Percentiles rank a stretch among this genome's conserved stretches.
phyloP scores from a whole-genome alignment of 2,888 invertebrate species.

The Tribolium freemani region DNA sequence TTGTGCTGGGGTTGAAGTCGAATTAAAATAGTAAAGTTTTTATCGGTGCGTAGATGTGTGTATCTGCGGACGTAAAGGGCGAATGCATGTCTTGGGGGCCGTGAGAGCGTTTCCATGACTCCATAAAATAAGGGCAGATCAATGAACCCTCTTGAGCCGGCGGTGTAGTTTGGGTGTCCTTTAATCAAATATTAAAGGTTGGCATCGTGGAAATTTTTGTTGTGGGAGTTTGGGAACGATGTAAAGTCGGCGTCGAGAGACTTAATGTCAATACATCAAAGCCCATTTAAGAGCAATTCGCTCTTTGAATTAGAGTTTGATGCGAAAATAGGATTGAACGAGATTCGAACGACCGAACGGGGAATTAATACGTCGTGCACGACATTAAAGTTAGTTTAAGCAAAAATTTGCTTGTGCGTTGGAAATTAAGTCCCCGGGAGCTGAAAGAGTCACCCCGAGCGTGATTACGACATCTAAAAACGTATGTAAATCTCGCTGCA shows the following conservation, averaged over 20 bases:
- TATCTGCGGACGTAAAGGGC: not conserved
- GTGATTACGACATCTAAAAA: slow-evolving; percentile 47
- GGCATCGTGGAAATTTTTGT: slow-evolving; percentile 9
- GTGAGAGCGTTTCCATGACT: slow-evolving; percentile 24
- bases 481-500: slow-evolving; percentile 49
- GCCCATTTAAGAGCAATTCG: slow-evolving; percentile 5
- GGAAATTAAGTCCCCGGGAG: slow-evolving; percentile 36
- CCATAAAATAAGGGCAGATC: slow-evolving; percentile 26
- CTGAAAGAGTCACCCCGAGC: slow-evolving; percentile 39
- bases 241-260: not conserved
- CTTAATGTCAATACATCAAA: slow-evolving; percentile 11
- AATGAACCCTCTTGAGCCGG: slow-evolving; percentile 15
- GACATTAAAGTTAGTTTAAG: not conserved
- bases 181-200: slow-evolving; percentile 26
- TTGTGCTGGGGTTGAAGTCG: not conserved
- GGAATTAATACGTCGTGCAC: not conserved
- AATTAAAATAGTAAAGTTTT: slow-evolving; percentile 4
- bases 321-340: not conserved
- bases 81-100: slow-evolving; percentile 21
- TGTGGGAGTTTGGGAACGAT: not conserved
- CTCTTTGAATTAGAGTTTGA: slow-evolving; percentile 1
- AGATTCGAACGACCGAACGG: not conserved
- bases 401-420: slow-evolving; percentile 21
- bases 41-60: not conserved
- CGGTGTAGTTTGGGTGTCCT: slow-evolving; percentile 14